Base-by-base conservation (phyloP, 2,888 invertebrate genomes). In the Lasioglossum figueresi region DNA sequence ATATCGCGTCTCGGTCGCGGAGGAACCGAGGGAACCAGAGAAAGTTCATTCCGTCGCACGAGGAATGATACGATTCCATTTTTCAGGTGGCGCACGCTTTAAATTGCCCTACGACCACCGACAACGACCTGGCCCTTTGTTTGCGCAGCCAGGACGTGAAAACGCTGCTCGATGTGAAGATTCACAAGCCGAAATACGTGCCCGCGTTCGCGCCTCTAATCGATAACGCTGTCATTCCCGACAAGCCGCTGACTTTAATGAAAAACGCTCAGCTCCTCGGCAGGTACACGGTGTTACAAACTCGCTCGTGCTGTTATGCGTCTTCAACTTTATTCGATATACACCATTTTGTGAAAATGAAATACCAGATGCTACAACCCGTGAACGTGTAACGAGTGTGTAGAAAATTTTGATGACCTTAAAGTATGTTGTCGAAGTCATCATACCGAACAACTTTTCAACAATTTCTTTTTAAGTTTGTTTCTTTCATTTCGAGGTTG, bases 151-250 rank as follows among this genome's bases (percentile, higher is more conserved):
- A 93, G 73, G 92, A 93, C 75, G 90, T 94, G 40, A 88, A 94
- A 76, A 91, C 92, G n/a, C 87, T 95, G 52, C 87, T 95, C 16
- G 92, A 91, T 70, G 95, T 94, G 56, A 93, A 92, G 88, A 93
- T 94, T 81, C 91, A 93, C 86, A 94, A 94, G 80, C 96, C 97
- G 34, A 96, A 97, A 92, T 98, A 98, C 95, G 97, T 97, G 91
- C 98, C 98, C n/a, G 97, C 97, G 12, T 97, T 98, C 92, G 99
- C 98, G 1, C 99, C 99, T 5, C 97, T 98, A 52, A 97, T 99
- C 45, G 99, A 99, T 92, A 97, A 98, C 45, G 97, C 97, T 76
- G 97, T 98, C 86, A 97, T 98, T 89, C 98, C 98, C 1, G 97
- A 97, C 94, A 97, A 98, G 92, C 98, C 98, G 2, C 96, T 96